Base-by-base conservation (phyloP, 2,797 vertebrate genomes). In the Chelmon rostratus region DNA sequence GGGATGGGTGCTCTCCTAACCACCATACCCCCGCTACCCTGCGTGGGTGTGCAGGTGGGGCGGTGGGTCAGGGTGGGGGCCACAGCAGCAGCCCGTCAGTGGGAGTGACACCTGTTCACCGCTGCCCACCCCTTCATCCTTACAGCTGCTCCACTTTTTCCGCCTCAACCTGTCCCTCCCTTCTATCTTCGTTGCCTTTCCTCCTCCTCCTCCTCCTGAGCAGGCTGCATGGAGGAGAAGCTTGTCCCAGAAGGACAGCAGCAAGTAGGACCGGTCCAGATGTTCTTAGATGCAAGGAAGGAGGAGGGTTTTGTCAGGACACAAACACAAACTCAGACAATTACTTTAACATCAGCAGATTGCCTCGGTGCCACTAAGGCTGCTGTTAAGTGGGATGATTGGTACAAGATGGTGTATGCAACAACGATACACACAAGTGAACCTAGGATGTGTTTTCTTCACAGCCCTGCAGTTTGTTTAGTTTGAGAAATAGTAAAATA, bases 21-120 rank as follows among this genome's bases (percentile, higher is more conserved):
- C 50, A 11, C 74, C n/a, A 8, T 61, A 71, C 63, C 79, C 71
- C 62, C 12, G 9, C 61, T 64, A 62, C 81, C 78, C 69, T 54
- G 86, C 9, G 91, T 92, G 69, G 92, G 93, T 52, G 82, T 82
- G 61, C 59, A 79, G 88, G 89, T 88, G 88, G 66, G 75, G 78
- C 71, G 52, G 35, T 70, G 59, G 50, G 63, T 81, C 78, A 38
- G 74, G 63, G 56, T 18, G 53, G 63, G 69, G 62, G 63, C 11
- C 68, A 53, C 31, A 6, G 67, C 37, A 76, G 79, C 89, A 89
- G 89, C 86, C 69, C 69, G 88, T 90, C 88, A 78, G 93, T 93
- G 89, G 93, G 93, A 94, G 93, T 91, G 92, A 93, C 94, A 94
- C 92, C 93, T 95, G 94, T 91, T 93, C 74, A 50, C 79, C 50